phyloP scores from a whole-genome alignment of 2,888 invertebrate genomes.

The Limnephilus lunatus region DNA sequence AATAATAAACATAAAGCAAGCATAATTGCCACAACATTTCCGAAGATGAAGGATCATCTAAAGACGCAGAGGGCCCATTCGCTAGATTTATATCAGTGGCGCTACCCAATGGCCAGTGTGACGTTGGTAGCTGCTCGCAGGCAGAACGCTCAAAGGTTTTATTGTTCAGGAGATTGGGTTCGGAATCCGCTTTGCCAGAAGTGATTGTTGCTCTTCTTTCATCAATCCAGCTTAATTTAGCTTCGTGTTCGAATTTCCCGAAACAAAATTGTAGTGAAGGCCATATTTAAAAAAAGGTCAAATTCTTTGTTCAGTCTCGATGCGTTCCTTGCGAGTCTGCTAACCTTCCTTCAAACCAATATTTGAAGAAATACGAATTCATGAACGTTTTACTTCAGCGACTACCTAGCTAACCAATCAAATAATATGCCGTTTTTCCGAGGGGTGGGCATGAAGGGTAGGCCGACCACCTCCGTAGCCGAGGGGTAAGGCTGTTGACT shows the following conservation, averaged over 20 bases:
- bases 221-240: constrained; percentile 25
- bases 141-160: constrained; percentile 13
- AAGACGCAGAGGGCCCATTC: background rate
- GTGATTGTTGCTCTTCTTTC: constrained; percentile 19
- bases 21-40: background rate
- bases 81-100: background rate
- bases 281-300: background rate
- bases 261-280: background rate
- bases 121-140: background rate
- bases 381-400: no score
- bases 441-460: no score
- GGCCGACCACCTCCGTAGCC: no score
- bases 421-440: no score
- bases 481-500: no score
- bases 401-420: no score
- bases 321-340: background rate
- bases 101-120: background rate
- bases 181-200: constrained; percentile 35
- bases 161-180: constrained; percentile 1
- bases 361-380: background rate
- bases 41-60: background rate
- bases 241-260: constrained; percentile 23
- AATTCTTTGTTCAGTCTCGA: background rate
- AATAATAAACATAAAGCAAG: background rate
- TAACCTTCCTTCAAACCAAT: background rate